Base-by-base conservation (phyloP, 2,113 vertebrate species). In the Sylvia atricapilla region DNA sequence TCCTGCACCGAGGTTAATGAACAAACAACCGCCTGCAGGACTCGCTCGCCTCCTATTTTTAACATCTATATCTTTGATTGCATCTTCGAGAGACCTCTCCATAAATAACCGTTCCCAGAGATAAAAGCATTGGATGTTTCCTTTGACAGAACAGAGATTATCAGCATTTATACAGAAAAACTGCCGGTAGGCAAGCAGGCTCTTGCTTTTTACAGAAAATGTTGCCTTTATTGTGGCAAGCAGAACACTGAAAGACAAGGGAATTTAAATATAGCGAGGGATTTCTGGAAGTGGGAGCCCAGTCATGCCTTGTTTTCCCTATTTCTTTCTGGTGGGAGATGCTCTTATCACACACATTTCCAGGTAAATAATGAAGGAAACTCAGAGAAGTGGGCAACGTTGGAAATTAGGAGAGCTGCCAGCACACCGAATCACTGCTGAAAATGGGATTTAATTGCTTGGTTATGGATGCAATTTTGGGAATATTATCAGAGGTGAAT, bases 1-100 rank as follows among this genome's bases (percentile, higher is more conserved):
- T 22, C 55, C 80, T 53, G 22, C 68, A 6, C 43, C 2, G 80
- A 90, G 81, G 93, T 94, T 94, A 94, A 95, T 94, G 94, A 89
- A 91, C 84, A 95, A 95, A 92, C 91, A 94, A 72, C 75, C 14
- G 76, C 94, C 93, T 62, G 91, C 84, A 75, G 93, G 31, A 50
- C 84, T 63, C 67, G 18, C 47, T 80, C 35, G 37, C 30, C 74
- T 59, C 3, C 92, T 80, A 17, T 20, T 21, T 76, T 84, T 84
- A 55, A 92, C 47, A 52, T 60, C 56, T 13, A 3, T 21, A 68
- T 78, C 93, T 84, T 58, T 58, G 73, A 52, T 74, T 75, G 60
- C 62, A 90, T 94, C 94, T 64, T 41, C 10, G 24, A 52, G 76
- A 91, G 84, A 47, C 27, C 62, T 83, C 85, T 73, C 78, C 76